Evolutionary conservation across 2,888 invertebrate species (phyloP).

Genomic region (Sphaerophoria rueppellii): DNA sequence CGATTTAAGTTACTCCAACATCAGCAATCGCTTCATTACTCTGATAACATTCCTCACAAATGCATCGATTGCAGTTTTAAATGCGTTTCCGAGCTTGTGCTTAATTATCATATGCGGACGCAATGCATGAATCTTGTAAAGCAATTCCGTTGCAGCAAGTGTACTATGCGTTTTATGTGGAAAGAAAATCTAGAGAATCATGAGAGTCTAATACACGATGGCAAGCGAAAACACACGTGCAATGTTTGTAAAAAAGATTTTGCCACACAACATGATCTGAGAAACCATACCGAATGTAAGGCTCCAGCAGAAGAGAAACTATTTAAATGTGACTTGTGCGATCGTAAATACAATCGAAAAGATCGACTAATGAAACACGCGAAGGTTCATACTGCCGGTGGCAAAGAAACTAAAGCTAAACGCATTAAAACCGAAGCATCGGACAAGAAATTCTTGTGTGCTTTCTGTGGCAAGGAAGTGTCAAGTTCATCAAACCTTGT

Average conservation of each 20-base stretch:
- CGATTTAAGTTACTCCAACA: slow-evolving; percentile 79
- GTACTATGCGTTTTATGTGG: slow-evolving; percentile 81
- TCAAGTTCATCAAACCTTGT: slow-evolving; percentile 85
- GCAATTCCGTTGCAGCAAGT: slow-evolving; percentile 77
- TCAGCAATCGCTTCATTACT: slow-evolving; percentile 78
- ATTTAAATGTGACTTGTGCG: slow-evolving; percentile 78
- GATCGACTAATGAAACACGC: slow-evolving; percentile 79
- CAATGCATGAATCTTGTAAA: slow-evolving; percentile 80
- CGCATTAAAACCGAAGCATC: slow-evolving; percentile 32
- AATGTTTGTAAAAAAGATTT: slow-evolving; percentile 55
- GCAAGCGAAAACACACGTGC: slow-evolving; percentile 50
- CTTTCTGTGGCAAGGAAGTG: slow-evolving; percentile 85
- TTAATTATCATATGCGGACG: slow-evolving; percentile 83
- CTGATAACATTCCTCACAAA: slow-evolving; percentile 83
- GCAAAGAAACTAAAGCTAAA: slow-evolving; percentile 43
- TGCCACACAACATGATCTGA: slow-evolving; percentile 57
- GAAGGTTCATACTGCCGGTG: slow-evolving; percentile 73
- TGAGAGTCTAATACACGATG: slow-evolving; percentile 61
- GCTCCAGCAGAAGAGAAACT: slow-evolving; percentile 71
- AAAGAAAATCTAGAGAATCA: slow-evolving; percentile 78
- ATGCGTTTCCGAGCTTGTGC: slow-evolving; percentile 83
- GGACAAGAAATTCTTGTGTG: slow-evolving; percentile 83
- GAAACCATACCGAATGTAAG: slow-evolving; percentile 55
- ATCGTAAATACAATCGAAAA: slow-evolving; percentile 80
- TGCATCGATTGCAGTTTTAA: slow-evolving; percentile 84